These are phyloP conservation scores for Coryphaenoides rupestris DNA, from an alignment of 2,113 vertebrate species.

Conservation along the genomic window DNA sequence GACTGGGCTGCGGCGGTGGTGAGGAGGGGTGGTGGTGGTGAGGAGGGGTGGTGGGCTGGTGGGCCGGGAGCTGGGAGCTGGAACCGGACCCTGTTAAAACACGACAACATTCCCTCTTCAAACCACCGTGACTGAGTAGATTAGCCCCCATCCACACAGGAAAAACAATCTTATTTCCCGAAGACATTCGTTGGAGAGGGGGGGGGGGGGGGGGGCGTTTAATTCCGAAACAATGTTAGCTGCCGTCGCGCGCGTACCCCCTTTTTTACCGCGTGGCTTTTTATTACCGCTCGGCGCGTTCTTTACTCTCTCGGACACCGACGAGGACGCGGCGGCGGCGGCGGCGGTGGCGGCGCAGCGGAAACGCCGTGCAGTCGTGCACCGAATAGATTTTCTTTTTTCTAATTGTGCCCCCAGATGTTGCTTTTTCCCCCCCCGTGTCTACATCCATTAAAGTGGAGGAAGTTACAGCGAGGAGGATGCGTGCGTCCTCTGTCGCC, in stretches of 20 bases:
- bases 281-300: constrained; percentile 57
- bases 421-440: constrained; percentile 50
- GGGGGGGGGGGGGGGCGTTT: too few species aligned
- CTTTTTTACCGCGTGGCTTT: constrained; percentile 47
- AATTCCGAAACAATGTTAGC: constrained; percentile 68
- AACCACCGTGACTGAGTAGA: constrained; percentile 77
- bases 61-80: too few species aligned
- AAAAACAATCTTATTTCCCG: constrained; percentile 71
- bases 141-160: constrained; percentile 62
- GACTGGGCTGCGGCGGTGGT: constrained; percentile 56
- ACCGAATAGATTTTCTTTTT: constrained; percentile 52
- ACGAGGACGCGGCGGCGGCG: too few species aligned
- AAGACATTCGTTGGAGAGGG: constrained; percentile 72
- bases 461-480: constrained; percentile 53
- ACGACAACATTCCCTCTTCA: constrained; percentile 70
- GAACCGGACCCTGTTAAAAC: constrained; percentile 71
- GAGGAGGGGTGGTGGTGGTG: too few species aligned
- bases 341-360: too few species aligned
- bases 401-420: constrained; percentile 67
- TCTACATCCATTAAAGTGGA: constrained; percentile 63
- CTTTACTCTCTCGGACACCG: too few species aligned
- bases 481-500: constrained; percentile 32
- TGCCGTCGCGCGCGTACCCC: constrained; percentile 46
- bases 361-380: constrained; percentile 48
- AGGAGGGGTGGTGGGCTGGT: too few species aligned